These are phyloP conservation scores for Cisticola juncidis DNA, from an alignment of 2,113 vertebrate genomes.

Conservation along the genomic window DNA sequence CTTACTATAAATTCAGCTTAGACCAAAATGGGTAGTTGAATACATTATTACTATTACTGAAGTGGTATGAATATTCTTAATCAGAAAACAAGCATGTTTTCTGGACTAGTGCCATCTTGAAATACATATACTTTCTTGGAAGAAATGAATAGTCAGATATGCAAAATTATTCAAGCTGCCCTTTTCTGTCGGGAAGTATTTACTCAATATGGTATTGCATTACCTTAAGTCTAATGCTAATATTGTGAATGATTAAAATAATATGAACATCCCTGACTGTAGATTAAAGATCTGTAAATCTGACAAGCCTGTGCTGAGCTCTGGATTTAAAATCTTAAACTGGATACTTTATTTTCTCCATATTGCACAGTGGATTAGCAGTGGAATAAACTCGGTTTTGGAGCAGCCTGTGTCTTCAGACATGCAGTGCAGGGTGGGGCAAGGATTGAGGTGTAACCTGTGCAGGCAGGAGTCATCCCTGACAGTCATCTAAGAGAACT, in stretches of 20 bases:
- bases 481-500: not conserved
- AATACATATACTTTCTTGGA: not conserved
- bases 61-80: not conserved
- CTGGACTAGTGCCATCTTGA: not conserved
- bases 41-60: not conserved
- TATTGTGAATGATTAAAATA: not conserved
- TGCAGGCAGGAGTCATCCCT: not conserved
- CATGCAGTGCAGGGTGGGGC: not conserved
- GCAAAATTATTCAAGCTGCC: not conserved
- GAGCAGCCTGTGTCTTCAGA: not conserved
- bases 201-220: not conserved
- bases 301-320: not conserved
- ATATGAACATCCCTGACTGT: not conserved
- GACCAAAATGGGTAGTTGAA: not conserved
- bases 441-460: not conserved
- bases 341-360: not conserved
- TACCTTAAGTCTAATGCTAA: slow-evolving; percentile 3
- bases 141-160: not conserved
- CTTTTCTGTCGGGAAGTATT: not conserved
- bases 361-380: not conserved
- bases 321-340: not conserved
- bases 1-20: not conserved
- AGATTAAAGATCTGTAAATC: not conserved
- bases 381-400: not conserved
- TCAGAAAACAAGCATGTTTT: not conserved